Conservation (phyloP, 2,888 invertebrate species). For the Agriopis aurantiaria region DNA sequence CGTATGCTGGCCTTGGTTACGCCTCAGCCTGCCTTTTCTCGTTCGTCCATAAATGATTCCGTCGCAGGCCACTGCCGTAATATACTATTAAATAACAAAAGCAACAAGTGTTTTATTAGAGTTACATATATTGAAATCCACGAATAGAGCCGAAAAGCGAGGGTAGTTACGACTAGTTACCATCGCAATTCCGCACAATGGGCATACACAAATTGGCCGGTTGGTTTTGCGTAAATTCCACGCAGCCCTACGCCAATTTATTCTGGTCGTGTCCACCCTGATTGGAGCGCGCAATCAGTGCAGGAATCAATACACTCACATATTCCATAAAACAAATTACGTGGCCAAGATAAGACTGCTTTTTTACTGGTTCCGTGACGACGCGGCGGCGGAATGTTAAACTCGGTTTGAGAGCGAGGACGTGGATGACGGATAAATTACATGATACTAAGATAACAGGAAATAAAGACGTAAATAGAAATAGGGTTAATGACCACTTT, state of each 20-base stretch:
- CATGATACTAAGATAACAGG: slow-evolving; percentile 24
- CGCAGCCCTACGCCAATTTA: slow-evolving; percentile 42
- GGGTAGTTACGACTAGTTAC: slow-evolving; percentile 26
- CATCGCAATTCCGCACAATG: slow-evolving; percentile 19
- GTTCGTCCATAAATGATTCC: no score
- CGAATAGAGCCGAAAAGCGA: slow-evolving; percentile 3
- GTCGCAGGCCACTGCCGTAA: background rate
- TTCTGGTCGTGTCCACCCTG: slow-evolving; percentile 57
- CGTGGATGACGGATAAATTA: slow-evolving; percentile 32
- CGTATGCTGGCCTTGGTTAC: no score
- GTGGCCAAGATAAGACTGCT: slow-evolving; percentile 34
- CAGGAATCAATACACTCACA: slow-evolving; percentile 50
- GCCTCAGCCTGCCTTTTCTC: no score
- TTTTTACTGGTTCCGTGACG: slow-evolving; percentile 36
- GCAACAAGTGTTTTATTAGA: slow-evolving; percentile 21
- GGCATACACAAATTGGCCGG: slow-evolving; percentile 47
- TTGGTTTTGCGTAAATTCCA: slow-evolving; percentile 51
- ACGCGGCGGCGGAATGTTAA: slow-evolving; percentile 33
- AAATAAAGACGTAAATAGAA: slow-evolving; percentile 20
- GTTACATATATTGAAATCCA: slow-evolving; percentile 3
- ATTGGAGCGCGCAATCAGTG: slow-evolving; percentile 57
- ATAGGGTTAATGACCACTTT: slow-evolving; percentile 5
- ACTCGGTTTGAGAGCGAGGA: slow-evolving; percentile 35
- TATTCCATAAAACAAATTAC: slow-evolving; percentile 39
- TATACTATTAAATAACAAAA: background rate